Base-by-base conservation (phyloP, 2,113 vertebrate genomes). In the Scatophagus argus region DNA sequence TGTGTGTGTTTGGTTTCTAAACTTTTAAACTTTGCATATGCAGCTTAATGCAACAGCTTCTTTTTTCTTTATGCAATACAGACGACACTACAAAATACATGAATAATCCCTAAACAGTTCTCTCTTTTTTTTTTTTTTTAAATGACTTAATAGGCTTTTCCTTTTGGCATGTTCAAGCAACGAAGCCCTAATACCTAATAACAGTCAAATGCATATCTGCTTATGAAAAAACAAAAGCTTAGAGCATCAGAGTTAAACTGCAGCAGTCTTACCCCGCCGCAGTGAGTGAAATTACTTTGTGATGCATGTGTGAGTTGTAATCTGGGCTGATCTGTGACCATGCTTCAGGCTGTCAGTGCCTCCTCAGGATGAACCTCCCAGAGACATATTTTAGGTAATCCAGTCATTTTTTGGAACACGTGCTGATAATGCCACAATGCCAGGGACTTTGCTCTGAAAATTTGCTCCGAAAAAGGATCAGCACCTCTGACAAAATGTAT, bases 401-500 rank as follows among this genome's bases (percentile, higher is more conserved):
- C 59, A 36, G 44, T 29, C 49, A 6, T 52, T 47, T 79, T 52
- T 31, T 3, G 58, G 58, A 78, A 6, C 19, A 3, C 64, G 25
- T 67, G 60, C 58, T 78, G 61, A 75, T 63, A 59, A 83, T 60
- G 46, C 39, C 46, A 82, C 14, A 77, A 29, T 56, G 67, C 21
- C 27, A 47, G 52, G 21, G 65, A 70, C 54, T 41, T 61, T 65
- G 52, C 60, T n/a, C n/a, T n/a, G n/a, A n/a, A n/a, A n/a, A n/a
- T 81, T 77, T 59, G 38, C 58, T 71, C 38, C 49, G 38, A 66
- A 73, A n/a, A 69, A 62, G 44, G 67, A 79, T 82, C 74, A 83
- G 77, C 76, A 82, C 68, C 58, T 77, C 79, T 79, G 85, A 80
- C 70, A 71, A 67, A 60, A 38, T 43, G 23, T 55, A 55, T 16